Conservation (phyloP, 2,888 invertebrate species). For the Tenthredo distinguenda region DNA sequence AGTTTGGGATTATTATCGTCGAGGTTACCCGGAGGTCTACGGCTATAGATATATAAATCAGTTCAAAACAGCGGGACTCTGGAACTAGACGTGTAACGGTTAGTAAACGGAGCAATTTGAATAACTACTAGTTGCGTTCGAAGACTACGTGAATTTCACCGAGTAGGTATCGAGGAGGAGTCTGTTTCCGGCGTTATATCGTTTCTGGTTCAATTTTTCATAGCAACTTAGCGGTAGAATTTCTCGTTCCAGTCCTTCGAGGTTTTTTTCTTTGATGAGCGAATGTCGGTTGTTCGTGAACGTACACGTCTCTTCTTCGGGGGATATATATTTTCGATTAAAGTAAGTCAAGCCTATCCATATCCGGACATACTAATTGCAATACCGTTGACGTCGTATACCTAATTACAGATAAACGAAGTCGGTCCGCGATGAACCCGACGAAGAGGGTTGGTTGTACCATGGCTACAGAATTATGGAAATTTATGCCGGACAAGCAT, state of each 20-base stretch:
- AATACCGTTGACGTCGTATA: background rate
- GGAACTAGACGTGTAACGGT: conserved; percentile 47
- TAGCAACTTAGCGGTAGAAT: background rate
- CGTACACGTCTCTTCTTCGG: background rate
- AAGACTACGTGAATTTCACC: conserved; percentile 28
- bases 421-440: background rate
- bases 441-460: background rate
- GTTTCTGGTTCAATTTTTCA: background rate
- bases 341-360: background rate
- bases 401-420: background rate
- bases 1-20: conserved; percentile 32
- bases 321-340: background rate
- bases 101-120: conserved; percentile 51
- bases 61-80: conserved; percentile 34
- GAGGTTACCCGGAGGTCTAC: conserved; percentile 41
- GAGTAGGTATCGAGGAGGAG: background rate
- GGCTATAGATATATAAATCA: conserved; percentile 34
- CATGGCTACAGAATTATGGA: conserved; percentile 19
- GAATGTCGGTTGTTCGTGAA: background rate
- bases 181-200: conserved; percentile 24
- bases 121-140: conserved; percentile 50
- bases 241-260: background rate
- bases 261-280: background rate
- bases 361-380: background rate
- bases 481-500: conserved; percentile 37